Evolutionary conservation across 2,888 invertebrate genomes (phyloP), one percentile per base, ranked within the genome.

Genomic region (Brachyopa scutellaris): DNA sequence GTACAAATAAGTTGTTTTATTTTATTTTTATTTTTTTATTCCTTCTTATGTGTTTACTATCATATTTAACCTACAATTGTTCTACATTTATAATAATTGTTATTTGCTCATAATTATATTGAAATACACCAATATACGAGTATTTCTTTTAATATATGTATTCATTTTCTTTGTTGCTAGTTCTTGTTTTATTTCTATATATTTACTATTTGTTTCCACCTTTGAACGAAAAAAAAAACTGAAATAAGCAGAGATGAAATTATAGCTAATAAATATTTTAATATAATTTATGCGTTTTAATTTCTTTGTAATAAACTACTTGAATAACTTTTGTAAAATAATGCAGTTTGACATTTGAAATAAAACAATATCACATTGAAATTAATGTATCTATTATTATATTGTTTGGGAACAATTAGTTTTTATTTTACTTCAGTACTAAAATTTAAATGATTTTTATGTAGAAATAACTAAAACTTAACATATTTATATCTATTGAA

Each of bases 401-500:
- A 23, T 72, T 51, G 26, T 47, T 73, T 15, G 19, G 38, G 29
- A 40, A 57, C 26, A 49, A 36, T 40, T 33, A 5, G 26, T 26
- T 26, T 26, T 33, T 36, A 9, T 73, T 36, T 29, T 66, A 38
- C 11, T 38, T 73, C 36, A 55, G 31, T 55, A 55, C 40, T 74
- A 31, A 62, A 73, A 66, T 66, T 66, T 74, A 62, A 62, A 73
- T 19, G 45, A 53, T 62, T 61, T 62, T 21, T 72, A 15, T 59
- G 53, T 72, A 72, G 61, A 73, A 73, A 73, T 64, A 64, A 73
- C 17, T 64, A 55, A 57, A 74, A 66, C 55, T 66, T 74, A 66
- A 74, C 73, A 51, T 38, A 11, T n/a, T 47, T 73, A 84, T 86
- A 74, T 80, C 36, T 55, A 55, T 80, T 82, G 61, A 85, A 64